Evolutionary conservation across 1,140 invertebrate species (phyloP), one percentile per base, ranked within the genome.

Genomic region (Zaprionus taronus): DNA sequence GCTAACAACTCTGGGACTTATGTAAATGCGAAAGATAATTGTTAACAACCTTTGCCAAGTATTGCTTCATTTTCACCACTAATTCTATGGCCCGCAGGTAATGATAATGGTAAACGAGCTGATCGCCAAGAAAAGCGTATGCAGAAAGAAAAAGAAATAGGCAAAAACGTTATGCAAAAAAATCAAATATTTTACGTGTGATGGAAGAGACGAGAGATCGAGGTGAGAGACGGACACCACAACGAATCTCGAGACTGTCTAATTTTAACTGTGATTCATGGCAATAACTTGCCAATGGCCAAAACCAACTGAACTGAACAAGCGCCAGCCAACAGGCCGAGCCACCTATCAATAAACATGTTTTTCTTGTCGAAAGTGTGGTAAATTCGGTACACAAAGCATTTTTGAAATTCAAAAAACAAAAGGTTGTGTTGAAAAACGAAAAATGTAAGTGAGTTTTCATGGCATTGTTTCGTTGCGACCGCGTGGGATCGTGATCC

Each of bases 191-290:
- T 56, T 60, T 57, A 73, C 70, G 62, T 60, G 22, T 24, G 11
- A 41, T 17, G 15, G 36, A 36, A 44, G 11, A 41, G 17, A 47
- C 28, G 34, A 51, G 20, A 34, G 14, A 47, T 47, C n/a, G 36
- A 38, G 9, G 31, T 36, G 34, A 61, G 9, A 28, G 14, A 28
- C 61, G 61, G 47, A 57, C 47, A 58, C 22, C 55, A 22, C n/a
- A 68, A 68, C 62, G 51, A 58, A 65, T 72, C 44, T 72, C 53
- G 44, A 62, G 53, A 41, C 58, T 73, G 65, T 83, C 84, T 89
- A 89, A 89, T 84, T 90, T 89, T 89, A 90, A 82, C 75, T 74
- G 73, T 89, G 84, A 89, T 89, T 89, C 84, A 89, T 77, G 63
- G 51, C 63, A 80, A 78, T 74, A 74, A 74, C 55, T 71, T 56